Evolutionary conservation across 2,113 vertebrate genomes (phyloP), one percentile per base, ranked within the genome.

Genomic region (Cyprinodon variegatus): DNA sequence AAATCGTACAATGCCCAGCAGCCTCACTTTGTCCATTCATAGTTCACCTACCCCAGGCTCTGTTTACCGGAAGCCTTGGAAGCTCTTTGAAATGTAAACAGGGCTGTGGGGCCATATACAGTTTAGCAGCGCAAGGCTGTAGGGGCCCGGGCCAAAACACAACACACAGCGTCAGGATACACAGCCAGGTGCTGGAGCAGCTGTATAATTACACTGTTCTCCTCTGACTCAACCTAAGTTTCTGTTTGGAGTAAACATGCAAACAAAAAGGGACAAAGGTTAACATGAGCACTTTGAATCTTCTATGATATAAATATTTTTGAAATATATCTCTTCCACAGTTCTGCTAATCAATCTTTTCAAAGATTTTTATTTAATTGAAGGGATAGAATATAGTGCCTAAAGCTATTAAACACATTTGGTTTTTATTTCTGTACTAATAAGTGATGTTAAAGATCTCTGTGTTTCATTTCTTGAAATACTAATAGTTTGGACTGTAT

Each of bases 21-120:
- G 87, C 68, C 40, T 39, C 62, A 39, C 39, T 68, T 66, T 68
- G 61, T 73, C 81, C 78, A 81, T 70, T 72, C 78, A 69, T 14
- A 46, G 69, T 81, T 84, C 71, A 72, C 84, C 78, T 83, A 85
- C 84, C 82, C 67, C 57, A 12, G 80, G 83, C 83, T 66, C 2
- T 91, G 84, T 91, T 92, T 92, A 91, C 82, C 84, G 82, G 66
- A 83, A 77, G 69, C 78, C 79, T 60, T 64, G 76, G 86, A 86
- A 72, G 69, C 82, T 75, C 78, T 81, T 77, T 83, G 77, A 84
- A 93, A 91, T 91, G 89, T 93, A 92, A 93, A 93, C 88, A 82
- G 69, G 65, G n/a, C 84, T 66, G 80, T 11, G 76, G 77, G 80
- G 83, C 83, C 81, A 79, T 83, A 84, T 82, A 22, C 74, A 85